Percentiles rank a stretch among this genome's conserved stretches.
Conservation (phyloP, 2,888 invertebrate species). For the Rotaria macrura region DNA sequence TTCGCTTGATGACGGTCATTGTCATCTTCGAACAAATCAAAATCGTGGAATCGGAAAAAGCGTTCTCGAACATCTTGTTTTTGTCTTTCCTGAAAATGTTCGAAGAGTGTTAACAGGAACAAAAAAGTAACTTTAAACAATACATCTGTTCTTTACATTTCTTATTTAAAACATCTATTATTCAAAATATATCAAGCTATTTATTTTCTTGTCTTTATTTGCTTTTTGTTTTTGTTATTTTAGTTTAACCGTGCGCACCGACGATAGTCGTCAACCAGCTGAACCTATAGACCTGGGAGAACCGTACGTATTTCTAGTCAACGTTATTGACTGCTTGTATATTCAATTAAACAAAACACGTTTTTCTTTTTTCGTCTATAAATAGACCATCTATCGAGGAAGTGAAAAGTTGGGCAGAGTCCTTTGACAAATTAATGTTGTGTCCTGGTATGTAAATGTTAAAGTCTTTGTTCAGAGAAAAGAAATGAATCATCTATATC, state of each 20-base stretch:
- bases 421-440: conserved; percentile 87
- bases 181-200: background rate
- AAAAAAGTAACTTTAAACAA: background rate
- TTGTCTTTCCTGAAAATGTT: conserved; percentile 16
- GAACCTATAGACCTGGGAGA: conserved; percentile 26
- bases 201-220: too few relatives aligned
- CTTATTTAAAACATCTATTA: background rate
- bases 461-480: too few relatives aligned
- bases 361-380: background rate
- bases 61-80: conserved; percentile 14
- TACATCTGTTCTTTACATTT: background rate
- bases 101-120: background rate
- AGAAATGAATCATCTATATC: too few relatives aligned
- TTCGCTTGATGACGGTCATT: background rate
- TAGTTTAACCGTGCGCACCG: conserved; percentile 32
- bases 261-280: conserved; percentile 22
- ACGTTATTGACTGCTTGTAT: too few relatives aligned
- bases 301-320: conserved; percentile 21
- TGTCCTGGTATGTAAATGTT: conserved; percentile 57
- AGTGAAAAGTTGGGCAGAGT: conserved; percentile 83
- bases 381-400: conserved; percentile 74
- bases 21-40: background rate
- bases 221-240: too few relatives aligned
- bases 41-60: background rate
- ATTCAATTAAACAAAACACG: too few relatives aligned